phyloP scores from a whole-genome alignment of 2,797 vertebrate species.

The Pantherophis vulpinus region DNA sequence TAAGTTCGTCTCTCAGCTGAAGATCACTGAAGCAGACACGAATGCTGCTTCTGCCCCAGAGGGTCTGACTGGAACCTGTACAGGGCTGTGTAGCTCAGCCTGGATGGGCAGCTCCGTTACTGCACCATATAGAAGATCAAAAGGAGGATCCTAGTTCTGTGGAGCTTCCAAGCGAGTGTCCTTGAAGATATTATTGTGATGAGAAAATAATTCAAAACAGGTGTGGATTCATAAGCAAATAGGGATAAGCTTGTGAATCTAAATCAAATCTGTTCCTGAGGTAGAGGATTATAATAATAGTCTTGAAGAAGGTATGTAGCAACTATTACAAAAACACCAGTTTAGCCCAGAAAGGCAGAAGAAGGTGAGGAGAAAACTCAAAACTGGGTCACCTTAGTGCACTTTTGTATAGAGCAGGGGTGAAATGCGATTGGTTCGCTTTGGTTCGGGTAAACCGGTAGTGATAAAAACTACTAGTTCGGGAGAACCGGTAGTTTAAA shows the following conservation, averaged over 20 bases:
- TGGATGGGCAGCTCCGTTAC: background rate
- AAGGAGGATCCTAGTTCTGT: background rate
- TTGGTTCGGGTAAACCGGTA: too few relatives aligned
- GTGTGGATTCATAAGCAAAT: background rate
- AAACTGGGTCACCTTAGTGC: background rate
- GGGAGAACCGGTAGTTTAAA: too few relatives aligned
- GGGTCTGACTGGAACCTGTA: background rate
- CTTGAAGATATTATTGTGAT: background rate
- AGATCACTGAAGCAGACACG: background rate
- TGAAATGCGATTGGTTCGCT: too few relatives aligned
- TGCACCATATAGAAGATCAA: background rate
- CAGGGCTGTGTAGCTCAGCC: background rate
- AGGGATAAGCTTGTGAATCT: background rate
- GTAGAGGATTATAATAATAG: too few relatives aligned
- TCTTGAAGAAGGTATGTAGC: too few relatives aligned
- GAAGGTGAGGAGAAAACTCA: background rate
- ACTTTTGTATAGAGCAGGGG: background rate
- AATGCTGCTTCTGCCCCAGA: background rate
- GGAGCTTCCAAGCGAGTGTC: background rate
- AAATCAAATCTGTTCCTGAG: background rate
- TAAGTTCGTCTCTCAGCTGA: background rate
- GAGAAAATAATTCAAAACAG: background rate
- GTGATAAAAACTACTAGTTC: too few relatives aligned
- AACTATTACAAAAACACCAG: background rate
- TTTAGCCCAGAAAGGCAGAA: background rate